Conservation (phyloP, 2,797 vertebrate species). For the Podarcis lilfordi region DNA sequence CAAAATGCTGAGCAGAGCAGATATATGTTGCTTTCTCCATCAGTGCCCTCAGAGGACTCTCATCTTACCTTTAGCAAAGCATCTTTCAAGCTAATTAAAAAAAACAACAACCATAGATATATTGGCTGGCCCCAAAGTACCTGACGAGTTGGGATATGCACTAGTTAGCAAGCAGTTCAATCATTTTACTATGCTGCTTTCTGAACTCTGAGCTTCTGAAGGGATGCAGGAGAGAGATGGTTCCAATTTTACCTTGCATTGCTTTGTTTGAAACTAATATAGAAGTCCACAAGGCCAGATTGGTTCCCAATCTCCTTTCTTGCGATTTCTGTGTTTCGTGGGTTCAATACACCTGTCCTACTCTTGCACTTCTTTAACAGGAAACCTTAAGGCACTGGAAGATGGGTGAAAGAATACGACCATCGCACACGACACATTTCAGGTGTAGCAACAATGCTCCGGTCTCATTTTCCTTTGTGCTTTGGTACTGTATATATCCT, state of each 20-base stretch:
- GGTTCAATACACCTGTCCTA: background rate
- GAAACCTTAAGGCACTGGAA: constrained; percentile 26
- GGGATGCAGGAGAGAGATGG: fast-evolving
- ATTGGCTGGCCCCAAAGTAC: background rate
- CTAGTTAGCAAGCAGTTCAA: background rate
- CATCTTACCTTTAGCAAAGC: background rate
- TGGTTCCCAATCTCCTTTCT: background rate
- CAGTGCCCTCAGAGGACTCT: background rate
- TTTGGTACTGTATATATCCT: constrained; percentile 31
- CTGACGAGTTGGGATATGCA: background rate
- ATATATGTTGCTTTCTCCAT: background rate
- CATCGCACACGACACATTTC: constrained; percentile 18
- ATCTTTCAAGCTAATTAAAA: background rate
- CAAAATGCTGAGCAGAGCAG: background rate
- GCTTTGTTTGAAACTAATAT: background rate
- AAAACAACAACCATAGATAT: background rate
- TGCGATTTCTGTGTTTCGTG: background rate
- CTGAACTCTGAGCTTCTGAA: background rate
- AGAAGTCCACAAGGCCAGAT: background rate
- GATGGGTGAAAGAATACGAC: constrained; percentile 5
- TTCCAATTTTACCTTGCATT: background rate
- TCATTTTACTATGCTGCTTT: background rate
- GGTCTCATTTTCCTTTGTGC: constrained; percentile 41
- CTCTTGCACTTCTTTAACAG: constrained; percentile 3
- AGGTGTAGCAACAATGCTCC: background rate